Evolutionary conservation across 2,888 invertebrate species (phyloP).

Genomic region (Cerastis leucographa): DNA sequence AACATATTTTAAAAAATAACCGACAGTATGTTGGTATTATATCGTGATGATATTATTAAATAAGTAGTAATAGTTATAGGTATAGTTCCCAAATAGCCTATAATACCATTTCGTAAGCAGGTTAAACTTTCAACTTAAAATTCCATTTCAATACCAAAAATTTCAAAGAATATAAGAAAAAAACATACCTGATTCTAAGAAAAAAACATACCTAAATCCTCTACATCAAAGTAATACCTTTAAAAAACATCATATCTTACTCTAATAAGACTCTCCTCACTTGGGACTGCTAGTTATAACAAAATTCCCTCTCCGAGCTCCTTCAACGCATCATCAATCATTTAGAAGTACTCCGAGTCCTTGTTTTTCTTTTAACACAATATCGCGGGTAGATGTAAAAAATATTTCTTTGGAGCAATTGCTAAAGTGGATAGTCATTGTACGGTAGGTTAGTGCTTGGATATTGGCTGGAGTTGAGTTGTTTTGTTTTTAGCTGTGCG

Average conservation of each 20-base stretch:
- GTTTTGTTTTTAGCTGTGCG: not conserved
- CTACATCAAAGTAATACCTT: slow-evolving; percentile 10
- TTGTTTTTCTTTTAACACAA: slow-evolving; percentile 62
- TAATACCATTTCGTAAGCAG: not conserved
- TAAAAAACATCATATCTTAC: slow-evolving; percentile 48
- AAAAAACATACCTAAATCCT: not conserved
- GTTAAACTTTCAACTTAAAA: not conserved
- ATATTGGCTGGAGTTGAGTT: not conserved
- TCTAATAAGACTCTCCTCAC: slow-evolving; percentile 44
- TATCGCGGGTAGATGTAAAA: slow-evolving; percentile 48
- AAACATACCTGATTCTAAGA: not conserved
- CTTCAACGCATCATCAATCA: slow-evolving; percentile 62
- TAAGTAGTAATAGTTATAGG: too few relatives aligned
- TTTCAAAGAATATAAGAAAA: too few relatives aligned
- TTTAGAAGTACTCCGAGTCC: slow-evolving; percentile 49
- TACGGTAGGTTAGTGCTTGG: not conserved
- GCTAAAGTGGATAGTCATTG: slow-evolving; percentile 47
- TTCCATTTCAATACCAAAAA: not conserved
- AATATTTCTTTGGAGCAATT: slow-evolving; percentile 50
- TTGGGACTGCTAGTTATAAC: slow-evolving; percentile 56
- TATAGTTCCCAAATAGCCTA: not conserved
- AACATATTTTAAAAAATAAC: not conserved
- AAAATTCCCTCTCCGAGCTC: slow-evolving; percentile 48
- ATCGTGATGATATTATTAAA: not conserved
- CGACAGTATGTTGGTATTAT: not conserved